Evolutionary conservation across 2,797 vertebrate genomes (phyloP), one percentile per base, ranked within the genome.

Genomic region (Trachurus trachurus): DNA sequence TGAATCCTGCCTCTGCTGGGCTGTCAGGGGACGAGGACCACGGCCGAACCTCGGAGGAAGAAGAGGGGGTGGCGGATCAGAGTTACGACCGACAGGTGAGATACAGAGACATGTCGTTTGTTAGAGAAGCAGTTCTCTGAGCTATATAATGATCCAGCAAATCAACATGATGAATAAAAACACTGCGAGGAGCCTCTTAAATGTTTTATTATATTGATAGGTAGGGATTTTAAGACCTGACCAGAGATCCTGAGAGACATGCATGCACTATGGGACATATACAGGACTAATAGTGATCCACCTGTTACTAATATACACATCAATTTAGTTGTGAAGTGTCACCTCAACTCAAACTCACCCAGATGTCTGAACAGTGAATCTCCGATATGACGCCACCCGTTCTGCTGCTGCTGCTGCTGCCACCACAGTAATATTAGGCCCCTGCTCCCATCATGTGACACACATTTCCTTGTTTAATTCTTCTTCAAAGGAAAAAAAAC

Each of bases 41-140:
- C 4, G 95, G 95, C 4, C 96, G 95, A 17, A 99, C 97, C 85
- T 99, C 98, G 0, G 98, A 97, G 90, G 98, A 98, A 1, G 97
- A 99, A 0, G 97, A 97, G 22, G 92, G 93, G 29, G 83, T 68
- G 0, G 89, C 81, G 17, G 97, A 98, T 73, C 78, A 95, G 74
- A 93, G 90, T 66, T 93, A 95, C 79, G 89, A 95, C 71, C 93
- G 90, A 83, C 97, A 98, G 97, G 98, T 99, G 57, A 92, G 90
- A 79, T 31, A 26, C 7, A 54, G 37, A 79, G 11, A 69, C n/a
- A 11, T 19, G 61, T 17, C 22, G 29, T 52, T 62, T 2, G 61
- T 76, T 71, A 47, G 17, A 47, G 17, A 8, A 45, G 44, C 15
- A 75, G 8, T 57, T 66, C 47, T 31, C 17, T 12, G 6, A 61